A percentile compares a stretch with the other conserved stretches of the same genome.
These are phyloP conservation scores for Athalia rosae DNA, from an alignment of 2,888 invertebrate species.

Conservation along the genomic window DNA sequence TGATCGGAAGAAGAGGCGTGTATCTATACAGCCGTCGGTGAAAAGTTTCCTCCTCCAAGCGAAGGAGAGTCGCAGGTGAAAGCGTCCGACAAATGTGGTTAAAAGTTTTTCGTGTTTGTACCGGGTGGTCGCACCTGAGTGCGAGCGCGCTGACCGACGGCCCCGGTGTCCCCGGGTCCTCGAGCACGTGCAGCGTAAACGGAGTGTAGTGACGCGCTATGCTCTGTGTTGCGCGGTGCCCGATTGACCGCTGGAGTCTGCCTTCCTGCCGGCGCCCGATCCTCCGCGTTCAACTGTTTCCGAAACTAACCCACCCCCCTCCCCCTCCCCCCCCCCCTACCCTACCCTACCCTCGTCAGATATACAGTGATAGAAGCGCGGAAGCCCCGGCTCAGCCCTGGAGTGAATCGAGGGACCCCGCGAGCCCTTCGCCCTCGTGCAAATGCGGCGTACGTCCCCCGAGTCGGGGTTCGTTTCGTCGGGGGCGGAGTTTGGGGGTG, in stretches of 20 bases:
- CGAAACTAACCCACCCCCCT: too few relatives aligned
- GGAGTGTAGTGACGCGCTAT: constrained; percentile 72
- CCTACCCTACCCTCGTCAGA: constrained; percentile 52
- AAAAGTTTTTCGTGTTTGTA: neutral
- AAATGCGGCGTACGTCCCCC: constrained; percentile 59
- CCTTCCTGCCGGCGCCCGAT: constrained; percentile 66
- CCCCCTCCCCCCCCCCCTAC: too few relatives aligned
- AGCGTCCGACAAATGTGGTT: too few relatives aligned
- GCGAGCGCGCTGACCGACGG: constrained; percentile 66
- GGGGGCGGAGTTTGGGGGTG: constrained; percentile 26
- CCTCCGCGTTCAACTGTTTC: constrained; percentile 63
- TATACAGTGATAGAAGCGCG: too few relatives aligned
- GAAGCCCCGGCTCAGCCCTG: constrained; percentile 16
- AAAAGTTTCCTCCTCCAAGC: too few relatives aligned
- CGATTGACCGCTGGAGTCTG: constrained; percentile 73
- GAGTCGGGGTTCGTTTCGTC: constrained; percentile 49
- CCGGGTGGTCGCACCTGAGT: constrained; percentile 59
- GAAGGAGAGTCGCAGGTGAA: too few relatives aligned
- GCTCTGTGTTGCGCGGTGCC: constrained; percentile 72
- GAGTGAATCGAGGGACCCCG: constrained; percentile 60
- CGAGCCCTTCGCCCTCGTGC: constrained; percentile 69
- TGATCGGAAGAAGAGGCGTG: too few relatives aligned
- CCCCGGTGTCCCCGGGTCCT: constrained; percentile 11
- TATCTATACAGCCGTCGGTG: too few relatives aligned
- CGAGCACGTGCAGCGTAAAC: constrained; percentile 68